Evolutionary conservation across 2,113 vertebrate genomes (phyloP).

Genomic region (Eulacestoma nigropectus): DNA sequence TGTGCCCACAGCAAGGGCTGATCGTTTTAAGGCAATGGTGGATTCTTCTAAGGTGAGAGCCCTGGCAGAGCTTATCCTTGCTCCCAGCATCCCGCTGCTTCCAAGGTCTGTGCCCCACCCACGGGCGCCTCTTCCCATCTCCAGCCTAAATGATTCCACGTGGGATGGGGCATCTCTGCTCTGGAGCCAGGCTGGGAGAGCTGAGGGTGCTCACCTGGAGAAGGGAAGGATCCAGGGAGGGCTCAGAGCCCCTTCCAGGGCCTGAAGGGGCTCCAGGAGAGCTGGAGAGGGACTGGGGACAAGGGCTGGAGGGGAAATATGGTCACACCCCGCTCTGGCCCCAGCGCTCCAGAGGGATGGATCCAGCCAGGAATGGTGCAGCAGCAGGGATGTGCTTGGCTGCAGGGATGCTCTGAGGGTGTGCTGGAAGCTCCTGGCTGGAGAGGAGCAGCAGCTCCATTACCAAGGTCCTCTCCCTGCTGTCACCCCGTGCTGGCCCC

Average conservation of each 20-base stretch:
- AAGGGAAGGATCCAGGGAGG: background rate
- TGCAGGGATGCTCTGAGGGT: background rate
- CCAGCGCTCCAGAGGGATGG: background rate
- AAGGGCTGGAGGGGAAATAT: fast-evolving
- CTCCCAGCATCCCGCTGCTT: background rate
- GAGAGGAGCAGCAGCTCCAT: background rate
- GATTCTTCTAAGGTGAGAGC: background rate
- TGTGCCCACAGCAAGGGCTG: background rate
- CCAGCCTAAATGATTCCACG: fast-evolving
- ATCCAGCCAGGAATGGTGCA: background rate
- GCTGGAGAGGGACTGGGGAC: background rate
- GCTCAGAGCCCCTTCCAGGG: background rate
- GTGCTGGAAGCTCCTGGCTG: background rate
- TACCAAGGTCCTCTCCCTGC: background rate
- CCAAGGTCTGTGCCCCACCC: background rate
- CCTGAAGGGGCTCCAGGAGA: background rate
- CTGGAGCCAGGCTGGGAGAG: background rate
- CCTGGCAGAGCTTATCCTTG: background rate
- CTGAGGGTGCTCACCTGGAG: background rate
- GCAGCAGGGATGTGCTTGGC: background rate
- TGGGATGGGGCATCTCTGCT: background rate
- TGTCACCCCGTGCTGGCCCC: background rate
- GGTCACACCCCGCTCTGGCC: background rate
- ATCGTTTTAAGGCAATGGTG: background rate
- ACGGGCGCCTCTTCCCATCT: background rate